Base-by-base conservation (phyloP, 2,113 vertebrate genomes). In the Cercocebus atys region DNA sequence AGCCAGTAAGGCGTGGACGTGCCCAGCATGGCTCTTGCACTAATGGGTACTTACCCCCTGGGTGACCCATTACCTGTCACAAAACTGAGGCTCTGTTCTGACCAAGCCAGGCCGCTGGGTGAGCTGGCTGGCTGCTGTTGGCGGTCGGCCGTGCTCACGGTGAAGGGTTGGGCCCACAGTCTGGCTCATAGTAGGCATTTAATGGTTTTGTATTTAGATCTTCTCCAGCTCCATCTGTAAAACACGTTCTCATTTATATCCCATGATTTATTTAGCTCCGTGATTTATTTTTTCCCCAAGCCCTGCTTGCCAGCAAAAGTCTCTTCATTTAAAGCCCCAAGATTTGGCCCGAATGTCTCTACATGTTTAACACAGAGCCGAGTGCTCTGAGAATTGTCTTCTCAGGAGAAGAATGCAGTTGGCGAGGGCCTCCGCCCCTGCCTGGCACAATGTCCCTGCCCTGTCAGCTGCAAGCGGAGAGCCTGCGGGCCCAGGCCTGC, bases 91-190 rank as follows among this genome's bases (percentile, higher is more conserved):
- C 3, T n/a, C 40, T 61, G 17, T 52, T 38, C n/a, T 5, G 5
- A 12, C 8, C 5, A 16, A 52, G 23, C 12, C 6, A 10, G 86
- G 47, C 14, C 8, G 0, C 8, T 3, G 12, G 59, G 73, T 4
- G 0, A 2, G 72, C 64, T 40, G 27, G 27, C 73, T 90, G 45
- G 30, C 1, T 6, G 30, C 66, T 47, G 8, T 40, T 8, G 45
- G 16, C 18, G 0, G 50, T 52, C 2, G 0, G 55, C 76, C 1
- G 0, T 6, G 17, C 14, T 10, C 27, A 16, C 6, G 8, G 16
- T 55, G 40, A 32, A 25, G 40, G 38, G 8, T 52, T 35, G 1
- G 18, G 27, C 61, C 50, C 5, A 20, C 70, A 87, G 32, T 35
- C 55, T 61, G 38, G 50, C 57, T 38, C 2, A 0, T 0, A 8